phyloP scores from a whole-genome alignment of 1,140 invertebrate species.

The Cotesia vestalis region DNA sequence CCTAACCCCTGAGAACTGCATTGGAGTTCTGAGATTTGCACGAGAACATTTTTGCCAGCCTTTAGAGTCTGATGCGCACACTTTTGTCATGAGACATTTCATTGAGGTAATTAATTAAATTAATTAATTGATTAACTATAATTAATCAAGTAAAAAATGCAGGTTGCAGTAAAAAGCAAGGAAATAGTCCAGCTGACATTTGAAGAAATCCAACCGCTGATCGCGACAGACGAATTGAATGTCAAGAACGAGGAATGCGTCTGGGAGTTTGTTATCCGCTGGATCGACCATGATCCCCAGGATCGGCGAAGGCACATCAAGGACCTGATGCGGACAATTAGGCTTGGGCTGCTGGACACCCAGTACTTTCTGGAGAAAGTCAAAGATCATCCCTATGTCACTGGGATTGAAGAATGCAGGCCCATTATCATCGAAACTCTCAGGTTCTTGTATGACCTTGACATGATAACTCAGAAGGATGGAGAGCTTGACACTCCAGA shows the following conservation, averaged over 20 bases:
- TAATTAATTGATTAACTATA: conserved; percentile 1
- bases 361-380: conserved; percentile 79
- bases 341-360: conserved; percentile 85
- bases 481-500: conserved; percentile 71
- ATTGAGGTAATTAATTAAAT: conserved; percentile 65
- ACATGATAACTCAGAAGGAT: conserved; percentile 72
- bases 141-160: conserved; percentile 18
- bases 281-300: conserved; percentile 74
- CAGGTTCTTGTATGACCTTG: conserved; percentile 78
- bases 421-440: conserved; percentile 80
- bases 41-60: conserved; percentile 77
- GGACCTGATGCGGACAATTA: conserved; percentile 79
- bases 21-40: conserved; percentile 84
- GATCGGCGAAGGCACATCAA: conserved; percentile 73
- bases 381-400: conserved; percentile 73
- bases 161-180: conserved; percentile 70
- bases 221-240: conserved; percentile 76
- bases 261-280: conserved; percentile 72
- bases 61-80: conserved; percentile 73
- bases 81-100: conserved; percentile 79
- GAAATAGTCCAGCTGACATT: conserved; percentile 77
- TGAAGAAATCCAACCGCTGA: conserved; percentile 75
- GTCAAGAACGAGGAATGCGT: conserved; percentile 73
- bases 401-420: conserved; percentile 71
- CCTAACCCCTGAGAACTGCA: conserved; percentile 79